Conservation (phyloP, 2,888 invertebrate species). For the Nephrotoma appendiculata region DNA sequence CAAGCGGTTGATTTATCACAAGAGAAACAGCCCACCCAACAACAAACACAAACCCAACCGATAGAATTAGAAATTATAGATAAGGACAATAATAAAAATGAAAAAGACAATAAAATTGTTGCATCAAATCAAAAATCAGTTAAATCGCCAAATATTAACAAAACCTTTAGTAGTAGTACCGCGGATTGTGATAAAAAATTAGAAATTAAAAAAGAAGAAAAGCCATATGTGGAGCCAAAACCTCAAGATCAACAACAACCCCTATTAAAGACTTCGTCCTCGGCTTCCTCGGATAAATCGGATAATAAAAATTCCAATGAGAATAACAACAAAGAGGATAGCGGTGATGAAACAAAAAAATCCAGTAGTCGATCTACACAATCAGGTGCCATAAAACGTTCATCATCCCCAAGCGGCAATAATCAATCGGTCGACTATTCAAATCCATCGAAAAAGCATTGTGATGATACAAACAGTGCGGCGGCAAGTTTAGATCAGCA, state of each 20-base stretch:
- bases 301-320: neutral
- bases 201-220: neutral
- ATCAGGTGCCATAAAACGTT: constrained; percentile 1
- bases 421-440: neutral
- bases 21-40: neutral
- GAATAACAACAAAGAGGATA: neutral
- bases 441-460: constrained; percentile 3
- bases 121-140: neutral
- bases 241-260: neutral
- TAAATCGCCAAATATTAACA: neutral
- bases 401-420: neutral
- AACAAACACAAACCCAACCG: neutral
- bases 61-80: neutral
- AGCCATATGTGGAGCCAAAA: neutral
- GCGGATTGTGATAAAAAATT: neutral
- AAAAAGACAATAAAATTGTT: neutral
- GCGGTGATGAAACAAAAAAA: neutral
- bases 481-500: constrained; percentile 29
- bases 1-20: constrained; percentile 4
- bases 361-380: neutral
- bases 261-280: neutral
- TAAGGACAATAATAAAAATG: neutral
- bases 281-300: neutral
- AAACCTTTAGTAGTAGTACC: neutral
- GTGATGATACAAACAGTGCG: neutral